Conservation (phyloP, 1,140 invertebrate species). For the Drosophila bipectinata region DNA sequence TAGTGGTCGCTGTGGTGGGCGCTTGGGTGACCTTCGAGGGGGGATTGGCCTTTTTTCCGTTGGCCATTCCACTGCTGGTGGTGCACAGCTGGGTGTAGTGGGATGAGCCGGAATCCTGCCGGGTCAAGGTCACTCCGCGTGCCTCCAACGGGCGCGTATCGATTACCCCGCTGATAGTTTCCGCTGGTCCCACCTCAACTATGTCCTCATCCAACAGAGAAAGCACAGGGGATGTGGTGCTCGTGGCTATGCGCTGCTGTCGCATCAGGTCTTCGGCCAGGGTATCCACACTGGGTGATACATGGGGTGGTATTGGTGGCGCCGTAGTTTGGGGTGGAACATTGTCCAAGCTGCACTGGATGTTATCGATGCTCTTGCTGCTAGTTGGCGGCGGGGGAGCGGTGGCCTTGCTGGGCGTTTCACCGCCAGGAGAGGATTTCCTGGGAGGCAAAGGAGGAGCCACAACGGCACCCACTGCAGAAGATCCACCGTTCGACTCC, state of each 20-base stretch:
- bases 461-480: conserved; percentile 12
- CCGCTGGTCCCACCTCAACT: conserved; percentile 87
- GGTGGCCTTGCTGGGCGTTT: conserved; percentile 67
- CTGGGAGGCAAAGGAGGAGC: conserved; percentile 86
- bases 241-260: conserved; percentile 66
- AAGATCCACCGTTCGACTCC: conserved; percentile 32
- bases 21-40: conserved; percentile 22
- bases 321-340: conserved; percentile 81
- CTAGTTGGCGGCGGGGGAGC: conserved; percentile 43
- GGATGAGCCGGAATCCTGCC: conserved; percentile 55
- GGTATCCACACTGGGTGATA: conserved; percentile 63
- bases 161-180: conserved; percentile 88
- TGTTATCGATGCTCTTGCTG: conserved; percentile 74
- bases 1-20: conserved; percentile 33
- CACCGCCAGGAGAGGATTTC: conserved; percentile 86
- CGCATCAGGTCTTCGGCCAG: conserved; percentile 73
- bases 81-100: conserved; percentile 78
- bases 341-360: conserved; percentile 76
- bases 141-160: conserved; percentile 85
- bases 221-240: conserved; percentile 65
- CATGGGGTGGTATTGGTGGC: conserved; percentile 82
- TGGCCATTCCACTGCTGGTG: conserved; percentile 65
- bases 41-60: conserved; percentile 55
- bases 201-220: conserved; percentile 83
- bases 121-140: conserved; percentile 52